Conservation (phyloP, 1,140 invertebrate genomes). For the Metaphire vulgaris region DNA sequence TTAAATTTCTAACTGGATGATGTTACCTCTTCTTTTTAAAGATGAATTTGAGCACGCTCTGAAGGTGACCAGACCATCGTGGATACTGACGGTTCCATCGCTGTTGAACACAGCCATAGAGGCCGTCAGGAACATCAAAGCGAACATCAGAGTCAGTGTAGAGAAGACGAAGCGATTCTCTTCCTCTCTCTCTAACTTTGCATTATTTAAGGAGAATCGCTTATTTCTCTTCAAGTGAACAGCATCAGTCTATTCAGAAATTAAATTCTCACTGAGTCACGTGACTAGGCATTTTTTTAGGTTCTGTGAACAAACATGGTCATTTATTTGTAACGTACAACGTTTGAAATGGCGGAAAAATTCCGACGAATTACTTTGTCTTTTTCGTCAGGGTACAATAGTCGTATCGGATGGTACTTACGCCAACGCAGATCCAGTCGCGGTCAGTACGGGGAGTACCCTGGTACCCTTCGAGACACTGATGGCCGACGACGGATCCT, state of each 20-base stretch:
- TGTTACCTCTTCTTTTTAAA: no score
- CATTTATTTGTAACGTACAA: no score
- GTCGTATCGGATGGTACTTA: not conserved
- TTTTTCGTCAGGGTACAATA: not conserved
- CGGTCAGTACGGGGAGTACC: not conserved
- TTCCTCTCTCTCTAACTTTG: not conserved
- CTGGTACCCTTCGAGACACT: not conserved
- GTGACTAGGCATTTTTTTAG: no score
- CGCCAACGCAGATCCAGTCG: not conserved
- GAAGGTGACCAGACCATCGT: conserved; percentile 1
- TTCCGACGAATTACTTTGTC: no score
- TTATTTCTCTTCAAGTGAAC: no score
- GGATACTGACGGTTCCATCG: not conserved
- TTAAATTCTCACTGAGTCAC: no score
- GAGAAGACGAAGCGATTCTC: not conserved
- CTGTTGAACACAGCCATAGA: not conserved
- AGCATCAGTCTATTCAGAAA: no score
- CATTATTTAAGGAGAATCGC: not conserved
- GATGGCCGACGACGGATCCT: not conserved
- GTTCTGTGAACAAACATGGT: no score
- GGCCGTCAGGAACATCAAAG: not conserved
- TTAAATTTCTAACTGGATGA: no score
- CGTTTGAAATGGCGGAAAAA: no score
- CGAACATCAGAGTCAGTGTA: not conserved
- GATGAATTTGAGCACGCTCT: conserved; percentile 10